Conservation (phyloP, 1,140 invertebrate species). For the Adelges cooleyi region DNA sequence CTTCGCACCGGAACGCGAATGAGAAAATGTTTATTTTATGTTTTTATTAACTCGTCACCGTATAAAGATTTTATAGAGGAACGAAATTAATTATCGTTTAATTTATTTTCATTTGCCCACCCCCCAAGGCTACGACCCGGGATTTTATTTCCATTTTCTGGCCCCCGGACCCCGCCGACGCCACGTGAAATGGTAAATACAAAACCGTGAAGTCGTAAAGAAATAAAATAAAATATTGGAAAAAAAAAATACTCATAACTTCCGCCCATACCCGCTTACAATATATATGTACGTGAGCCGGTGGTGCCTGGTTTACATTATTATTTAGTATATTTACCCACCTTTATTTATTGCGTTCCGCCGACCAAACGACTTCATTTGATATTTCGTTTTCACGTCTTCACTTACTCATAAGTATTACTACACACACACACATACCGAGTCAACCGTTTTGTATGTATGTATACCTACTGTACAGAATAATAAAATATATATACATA, state of each 20-base stretch:
- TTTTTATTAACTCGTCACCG: slow-evolving; percentile 27
- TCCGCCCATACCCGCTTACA: slow-evolving; percentile 6
- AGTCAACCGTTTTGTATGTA: too few species aligned
- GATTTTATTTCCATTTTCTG: slow-evolving; percentile 17
- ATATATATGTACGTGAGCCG: background rate
- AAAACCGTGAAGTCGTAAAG: slow-evolving; percentile 27
- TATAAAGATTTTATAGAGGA: background rate
- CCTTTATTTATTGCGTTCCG: slow-evolving; percentile 21
- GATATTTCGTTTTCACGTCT: background rate
- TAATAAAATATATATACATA: too few species aligned
- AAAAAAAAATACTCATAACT: slow-evolving; percentile 11
- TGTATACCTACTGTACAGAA: too few species aligned
- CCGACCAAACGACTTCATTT: slow-evolving; percentile 24
- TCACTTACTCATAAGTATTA: too few species aligned
- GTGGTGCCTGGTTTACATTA: background rate
- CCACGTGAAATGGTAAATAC: background rate
- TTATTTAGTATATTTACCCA: slow-evolving; percentile 16
- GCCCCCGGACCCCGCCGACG: background rate
- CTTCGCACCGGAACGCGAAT: slow-evolving; percentile 22
- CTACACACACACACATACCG: too few species aligned
- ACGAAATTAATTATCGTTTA: slow-evolving; percentile 27
- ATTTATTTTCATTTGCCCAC: slow-evolving; percentile 23
- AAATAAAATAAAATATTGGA: slow-evolving; percentile 3
- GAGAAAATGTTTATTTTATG: slow-evolving; percentile 15
- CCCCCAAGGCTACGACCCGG: background rate